These are phyloP conservation scores for Hesperia comma DNA, from an alignment of 2,888 invertebrate genomes.

Conservation along the genomic window DNA sequence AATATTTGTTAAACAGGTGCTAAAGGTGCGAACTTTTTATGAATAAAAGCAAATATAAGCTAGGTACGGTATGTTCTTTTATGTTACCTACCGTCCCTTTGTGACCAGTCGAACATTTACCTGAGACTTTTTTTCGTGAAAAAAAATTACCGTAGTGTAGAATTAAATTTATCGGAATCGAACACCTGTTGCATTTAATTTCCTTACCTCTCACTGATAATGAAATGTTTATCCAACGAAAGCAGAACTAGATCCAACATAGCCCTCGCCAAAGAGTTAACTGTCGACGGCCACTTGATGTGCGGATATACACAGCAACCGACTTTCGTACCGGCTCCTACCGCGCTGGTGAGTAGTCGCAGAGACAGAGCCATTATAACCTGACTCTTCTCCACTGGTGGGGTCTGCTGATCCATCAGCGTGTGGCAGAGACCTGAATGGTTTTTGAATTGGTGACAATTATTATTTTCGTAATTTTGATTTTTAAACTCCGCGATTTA, in stretches of 20 bases:
- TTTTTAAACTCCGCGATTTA: no score
- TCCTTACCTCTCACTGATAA: conserved; percentile 64
- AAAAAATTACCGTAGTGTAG: no score
- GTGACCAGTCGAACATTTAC: no score
- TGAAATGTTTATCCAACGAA: conserved; percentile 57
- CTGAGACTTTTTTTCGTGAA: no score
- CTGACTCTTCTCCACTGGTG: conserved; percentile 67
- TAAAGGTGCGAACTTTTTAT: no score
- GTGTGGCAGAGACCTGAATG: conserved; percentile 66
- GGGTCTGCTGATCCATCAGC: conserved; percentile 58
- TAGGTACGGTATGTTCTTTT: no score
- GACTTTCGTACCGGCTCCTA: conserved; percentile 43
- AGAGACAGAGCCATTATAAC: conserved; percentile 58
- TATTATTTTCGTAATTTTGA: no score
- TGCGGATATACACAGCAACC: conserved; percentile 63
- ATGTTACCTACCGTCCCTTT: no score
- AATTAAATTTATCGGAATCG: no score
- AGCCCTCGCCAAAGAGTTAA: conserved; percentile 50
- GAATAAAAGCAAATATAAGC: no score
- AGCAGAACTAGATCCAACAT: conserved; percentile 58
- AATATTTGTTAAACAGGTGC: no score
- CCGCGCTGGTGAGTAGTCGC: conserved; percentile 58
- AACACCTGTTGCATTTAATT: not conserved
- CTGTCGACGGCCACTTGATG: conserved; percentile 61
- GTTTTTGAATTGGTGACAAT: no score